Evolutionary conservation across 2,113 vertebrate species (phyloP), one percentile per base, ranked within the genome.

Genomic region (Oryzias woworae): DNA sequence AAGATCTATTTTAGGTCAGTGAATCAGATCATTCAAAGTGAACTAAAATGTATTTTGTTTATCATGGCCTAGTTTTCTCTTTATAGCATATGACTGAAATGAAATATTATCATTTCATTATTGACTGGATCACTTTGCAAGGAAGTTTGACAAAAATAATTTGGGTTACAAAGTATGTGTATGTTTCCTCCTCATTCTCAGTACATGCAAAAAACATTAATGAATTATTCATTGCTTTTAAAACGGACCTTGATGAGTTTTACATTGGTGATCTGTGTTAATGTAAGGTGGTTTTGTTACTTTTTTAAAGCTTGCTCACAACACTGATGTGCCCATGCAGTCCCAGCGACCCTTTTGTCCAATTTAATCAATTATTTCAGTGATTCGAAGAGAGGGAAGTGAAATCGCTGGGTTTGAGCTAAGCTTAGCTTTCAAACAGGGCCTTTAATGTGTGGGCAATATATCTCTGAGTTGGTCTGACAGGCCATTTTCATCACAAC

Each of bases 401-500:
- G 45, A 14, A 47, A 24, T 12, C 56, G 47, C 45, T 55, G 56
- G 42, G 23, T 22, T 51, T 4, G 18, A 53, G 48, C 59, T 56
- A 36, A 14, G 15, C 49, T 70, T 58, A 62, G 43, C 75, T 62
- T 71, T 76, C 52, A 71, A 83, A 80, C 66, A 43, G 53, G 53
- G 53, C 43, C 42, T 62, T 1, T 22, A 14, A 72, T 64, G 50
- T 63, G 20, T 66, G 74, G 73, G 60, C 68, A 72, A 77, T 80
- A 71, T 60, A 75, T 85, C 45, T 47, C 68, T 51, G 72, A 64
- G 83, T 82, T 58, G 68, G 69, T 55, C 55, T 77, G 59, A 78
- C 75, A 75, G 69, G 64, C 62, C 68, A 75, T 83, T 87, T 84
- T 78, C 84, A 81, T 87, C 78, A 76, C 53, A 80, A 71, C 62